Percentiles rank a stretch among this genome's conserved stretches.
These are phyloP conservation scores for Scomber scombrus DNA, from an alignment of 2,113 vertebrate genomes.

Conservation along the genomic window DNA sequence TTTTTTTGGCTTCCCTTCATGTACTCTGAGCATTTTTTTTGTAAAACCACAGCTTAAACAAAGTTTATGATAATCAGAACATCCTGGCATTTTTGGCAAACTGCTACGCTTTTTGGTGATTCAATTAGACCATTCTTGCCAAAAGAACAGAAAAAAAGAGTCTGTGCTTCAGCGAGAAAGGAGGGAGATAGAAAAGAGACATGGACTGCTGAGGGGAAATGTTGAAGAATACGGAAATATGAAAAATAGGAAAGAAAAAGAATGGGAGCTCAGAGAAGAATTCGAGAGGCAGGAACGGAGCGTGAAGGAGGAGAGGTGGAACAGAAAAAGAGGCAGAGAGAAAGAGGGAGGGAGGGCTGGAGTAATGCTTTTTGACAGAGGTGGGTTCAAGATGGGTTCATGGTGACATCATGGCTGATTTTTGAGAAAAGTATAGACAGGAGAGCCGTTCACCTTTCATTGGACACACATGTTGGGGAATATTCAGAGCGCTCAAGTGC, in stretches of 20 bases:
- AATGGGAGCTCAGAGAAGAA: conserved; percentile 75
- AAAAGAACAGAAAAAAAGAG: conserved; percentile 36
- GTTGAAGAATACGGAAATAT: conserved; percentile 69
- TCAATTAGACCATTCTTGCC: conserved; percentile 74
- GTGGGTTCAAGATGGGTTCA: conserved; percentile 87
- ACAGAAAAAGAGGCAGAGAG: conserved; percentile 74
- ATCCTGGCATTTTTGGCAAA: conserved; percentile 85
- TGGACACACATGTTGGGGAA: conserved; percentile 84
- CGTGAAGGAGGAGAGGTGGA: conserved; percentile 79
- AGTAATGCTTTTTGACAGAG: conserved; percentile 85
- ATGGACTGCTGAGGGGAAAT: conserved; percentile 61
- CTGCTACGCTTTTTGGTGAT: conserved; percentile 76
- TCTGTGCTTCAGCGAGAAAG: conserved; percentile 41
- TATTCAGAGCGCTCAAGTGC: conserved; percentile 61
- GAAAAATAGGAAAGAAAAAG: conserved; percentile 66
- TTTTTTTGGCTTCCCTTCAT: conserved; percentile 56
- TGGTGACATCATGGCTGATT: conserved; percentile 87
- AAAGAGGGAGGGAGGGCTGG: conserved; percentile 69
- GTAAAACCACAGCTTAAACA: conserved; percentile 82
- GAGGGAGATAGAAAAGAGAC: conserved; percentile 33
- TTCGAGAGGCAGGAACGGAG: conserved; percentile 72
- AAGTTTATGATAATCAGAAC: conserved; percentile 86
- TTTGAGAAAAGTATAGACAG: conserved; percentile 84
- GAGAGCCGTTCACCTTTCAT: conserved; percentile 85
- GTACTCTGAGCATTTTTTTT: conserved; percentile 55